Evolutionary conservation across 2,888 invertebrate genomes (phyloP).

Genomic region (Synergus laeviventris): DNA sequence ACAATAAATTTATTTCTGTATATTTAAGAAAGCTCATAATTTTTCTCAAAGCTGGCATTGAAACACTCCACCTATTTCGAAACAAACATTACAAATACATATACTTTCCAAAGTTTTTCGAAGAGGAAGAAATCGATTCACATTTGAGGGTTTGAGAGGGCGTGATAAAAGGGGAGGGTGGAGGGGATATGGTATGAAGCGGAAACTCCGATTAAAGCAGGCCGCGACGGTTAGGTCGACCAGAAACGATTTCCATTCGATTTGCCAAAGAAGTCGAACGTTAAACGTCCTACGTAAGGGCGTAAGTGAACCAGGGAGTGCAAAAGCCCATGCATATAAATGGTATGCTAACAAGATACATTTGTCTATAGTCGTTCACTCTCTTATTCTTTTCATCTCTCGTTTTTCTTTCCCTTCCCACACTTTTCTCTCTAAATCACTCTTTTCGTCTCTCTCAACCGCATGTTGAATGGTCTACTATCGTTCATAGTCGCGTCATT

Average conservation of each 20-base stretch:
- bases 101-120: not conserved
- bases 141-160: not conserved
- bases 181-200: not conserved
- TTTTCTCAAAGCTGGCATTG: not conserved
- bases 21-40: not conserved
- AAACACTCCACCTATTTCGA: not conserved
- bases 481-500: conserved; percentile 33
- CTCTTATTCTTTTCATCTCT: conserved; percentile 52
- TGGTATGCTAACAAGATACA: conserved; percentile 76
- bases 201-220: not conserved
- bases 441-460: conserved; percentile 23
- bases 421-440: conserved; percentile 39
- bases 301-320: conserved; percentile 63
- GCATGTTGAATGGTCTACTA: conserved; percentile 36
- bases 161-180: not conserved
- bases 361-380: conserved; percentile 72
- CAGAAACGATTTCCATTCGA: conserved; percentile 70
- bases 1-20: too few relatives aligned
- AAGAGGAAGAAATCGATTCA: not conserved
- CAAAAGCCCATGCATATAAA: conserved; percentile 76
- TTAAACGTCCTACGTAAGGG: conserved; percentile 66
- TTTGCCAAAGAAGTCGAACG: conserved; percentile 70
- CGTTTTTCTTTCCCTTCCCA: conserved; percentile 47
- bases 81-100: not conserved
- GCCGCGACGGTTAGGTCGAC: not conserved